These are phyloP conservation scores for Drosophila fungiperda DNA, from an alignment of 2,888 invertebrate genomes.

Conservation along the genomic window DNA sequence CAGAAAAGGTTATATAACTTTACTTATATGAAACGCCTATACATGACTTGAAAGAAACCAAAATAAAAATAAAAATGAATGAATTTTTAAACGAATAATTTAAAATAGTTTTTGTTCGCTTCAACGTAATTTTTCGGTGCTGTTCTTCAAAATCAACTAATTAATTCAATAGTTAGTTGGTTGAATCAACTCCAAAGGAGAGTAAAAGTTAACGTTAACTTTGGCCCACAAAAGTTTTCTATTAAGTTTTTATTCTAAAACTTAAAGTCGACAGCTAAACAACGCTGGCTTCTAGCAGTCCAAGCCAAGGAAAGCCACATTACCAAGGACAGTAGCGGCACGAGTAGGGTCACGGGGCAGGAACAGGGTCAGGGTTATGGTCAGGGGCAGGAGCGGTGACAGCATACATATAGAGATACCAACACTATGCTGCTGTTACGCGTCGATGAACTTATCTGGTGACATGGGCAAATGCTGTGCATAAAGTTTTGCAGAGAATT, in stretches of 20 bases:
- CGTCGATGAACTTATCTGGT: slow-evolving; percentile 75
- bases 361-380: background rate
- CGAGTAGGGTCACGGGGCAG: background rate
- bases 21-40: slow-evolving; percentile 42
- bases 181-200: slow-evolving; percentile 16
- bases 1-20: slow-evolving; percentile 55
- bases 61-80: slow-evolving; percentile 55
- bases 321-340: background rate
- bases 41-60: slow-evolving; percentile 46
- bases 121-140: slow-evolving; percentile 29
- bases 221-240: slow-evolving; percentile 66
- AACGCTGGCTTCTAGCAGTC: slow-evolving; percentile 45
- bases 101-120: slow-evolving; percentile 35
- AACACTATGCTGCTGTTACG: slow-evolving; percentile 42
- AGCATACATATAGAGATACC: slow-evolving; percentile 9
- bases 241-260: slow-evolving; percentile 60
- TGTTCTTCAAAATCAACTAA: slow-evolving; percentile 65
- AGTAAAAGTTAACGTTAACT: slow-evolving; percentile 62
- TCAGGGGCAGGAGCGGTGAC: background rate
- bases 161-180: slow-evolving; percentile 69
- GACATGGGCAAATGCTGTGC: slow-evolving; percentile 74
- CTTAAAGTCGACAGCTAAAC: slow-evolving; percentile 69
- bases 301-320: slow-evolving; percentile 18
- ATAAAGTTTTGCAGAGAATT: slow-evolving; percentile 72
- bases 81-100: slow-evolving; percentile 48